Base-by-base conservation (phyloP, 2,113 vertebrate species). In the Axis porcinus region DNA sequence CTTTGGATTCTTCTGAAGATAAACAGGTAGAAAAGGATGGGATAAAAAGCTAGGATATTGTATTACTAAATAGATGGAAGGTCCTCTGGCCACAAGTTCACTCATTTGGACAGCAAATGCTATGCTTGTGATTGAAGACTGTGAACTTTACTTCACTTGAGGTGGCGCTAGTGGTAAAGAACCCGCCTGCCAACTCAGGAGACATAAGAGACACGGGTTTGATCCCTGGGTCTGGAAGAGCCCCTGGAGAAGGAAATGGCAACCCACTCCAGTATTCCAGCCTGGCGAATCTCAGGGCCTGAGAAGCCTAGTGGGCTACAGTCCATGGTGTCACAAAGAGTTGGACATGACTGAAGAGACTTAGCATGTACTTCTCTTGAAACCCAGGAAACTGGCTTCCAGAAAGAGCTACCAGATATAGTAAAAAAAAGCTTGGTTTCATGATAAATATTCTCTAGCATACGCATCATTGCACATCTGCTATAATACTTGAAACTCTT, bases 131-230 rank as follows among this genome's bases (percentile, higher is more conserved):
- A 54, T 43, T 74, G 3, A 67, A 28, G 88, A 89, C 8, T 83
- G 16, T 86, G 62, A 14, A 5, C 62, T 30, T 88, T 12, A 10
- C 58, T 94, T 90, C 17, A 13, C 50, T 52, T n/a, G 67, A 50
- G 67, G 36, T 74, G 36, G 36, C 10, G 0, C 12, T 40, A 74
- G 67, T 23, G 67, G 67, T 74, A 74, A 74, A 74, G 19, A 74
- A 74, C 36, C 19, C 0, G 0, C 9, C 21, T 74, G 21, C 12
- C 19, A 74, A 23, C 0, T 1, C 21, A 40, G 36, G 36, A 74
- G 36, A 74, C 67, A 23, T 23, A 40, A 70, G 19, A 70, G 67
- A 12, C 10, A 12, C 0, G 0, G 67, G 36, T 74, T 74, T 0
- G 0, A 40, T 74, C 67, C 67, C 67, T 40, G 67, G 67, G 67